Evolutionary conservation across 1,140 invertebrate genomes (phyloP), one percentile per base, ranked within the genome.

Genomic region (Pectinophora gossypiella): DNA sequence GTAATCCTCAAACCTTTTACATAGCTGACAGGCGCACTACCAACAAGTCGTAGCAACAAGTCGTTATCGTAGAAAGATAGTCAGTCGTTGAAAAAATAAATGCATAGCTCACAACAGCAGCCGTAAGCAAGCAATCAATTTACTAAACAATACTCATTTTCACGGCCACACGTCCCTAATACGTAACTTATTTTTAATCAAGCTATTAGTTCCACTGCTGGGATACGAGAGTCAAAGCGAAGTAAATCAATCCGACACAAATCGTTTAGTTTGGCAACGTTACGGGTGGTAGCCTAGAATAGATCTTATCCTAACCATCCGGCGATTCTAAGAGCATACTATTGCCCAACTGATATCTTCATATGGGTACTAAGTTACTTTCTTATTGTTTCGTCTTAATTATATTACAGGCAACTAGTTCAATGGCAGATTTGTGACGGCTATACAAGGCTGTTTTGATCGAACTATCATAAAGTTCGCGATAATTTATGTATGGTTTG

Each of bases 341-440:
- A 52, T 77, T 75, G 64, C 52, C 64, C 64, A 79, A 79, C 59
- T 48, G 56, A 70, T 81, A 63, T 60, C 49, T 57, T 12, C 13
- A n/a, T n/a, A 13, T 21, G 19, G 13, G 40, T 50, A 60, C 61
- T 61, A 56, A 59, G 40, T 56, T 35, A 75, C 81, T 85, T 85
- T 85, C 75, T 80, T 79, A 85, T 85, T 85, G 81, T 85, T 77
- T 72, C 58, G 66, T 68, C 49, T 77, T 72, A 72, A 76, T 79
- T 77, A 65, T 58, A 64, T 61, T 44, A 49, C 35, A 48, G 38
- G 27, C 35, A 43, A 44, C 54, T 66, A 55, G 68, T 65, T 71
- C 76, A 79, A 76, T 72, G 75, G 61, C 64, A 59, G 13, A 58
- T 27, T 22, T 44, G 40, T 38, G 20, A 45, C 54, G 47, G 51